Base-by-base conservation (phyloP, 2,797 vertebrate species). In the Pangasius mekongensis region DNA sequence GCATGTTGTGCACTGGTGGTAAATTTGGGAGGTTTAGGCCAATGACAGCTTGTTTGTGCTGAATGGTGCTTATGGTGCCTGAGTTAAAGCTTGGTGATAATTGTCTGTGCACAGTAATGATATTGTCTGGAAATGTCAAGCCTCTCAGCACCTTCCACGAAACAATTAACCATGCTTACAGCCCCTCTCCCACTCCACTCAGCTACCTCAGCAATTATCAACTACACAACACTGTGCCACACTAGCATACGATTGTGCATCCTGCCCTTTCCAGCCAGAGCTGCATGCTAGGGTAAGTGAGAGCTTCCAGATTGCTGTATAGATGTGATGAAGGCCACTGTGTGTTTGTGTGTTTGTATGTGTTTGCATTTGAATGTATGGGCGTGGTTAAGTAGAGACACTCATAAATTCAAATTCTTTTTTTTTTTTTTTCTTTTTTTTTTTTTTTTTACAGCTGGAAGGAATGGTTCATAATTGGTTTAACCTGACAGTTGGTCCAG, bases 81-180 rank as follows among this genome's bases (percentile, higher is more conserved):
- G 85, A 87, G 85, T 87, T 76, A 87, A 76, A 80, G 86, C 66
- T 89, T 83, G 81, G 62, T 78, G 87, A 74, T 91, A 90, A 91
- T 91, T 85, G 33, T 88, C 78, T 87, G 82, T 85, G 88, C 83
- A 88, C 74, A 86, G 87, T 89, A 93, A 94, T 92, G 90, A 91
- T 92, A 91, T 93, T 92, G 78, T 92, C 86, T 94, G 89, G 94
- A 95, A 95, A 96, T 95, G 95, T 95, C 94, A 95, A 92, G 76
- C 92, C 92, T 93, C 93, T 93, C 91, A 93, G 93, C 93, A 92
- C 91, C 93, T 92, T 87, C 82, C 90, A 90, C 74, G 69, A 82
- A 89, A 87, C 89, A 80, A 89, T 91, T 92, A 80, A 60, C 88
- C 87, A 91, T 89, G 90, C 81, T 85, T 20, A 85, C 90, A 80